Conservation (phyloP, 2,797 vertebrate genomes). For the Phataginus tricuspis region DNA sequence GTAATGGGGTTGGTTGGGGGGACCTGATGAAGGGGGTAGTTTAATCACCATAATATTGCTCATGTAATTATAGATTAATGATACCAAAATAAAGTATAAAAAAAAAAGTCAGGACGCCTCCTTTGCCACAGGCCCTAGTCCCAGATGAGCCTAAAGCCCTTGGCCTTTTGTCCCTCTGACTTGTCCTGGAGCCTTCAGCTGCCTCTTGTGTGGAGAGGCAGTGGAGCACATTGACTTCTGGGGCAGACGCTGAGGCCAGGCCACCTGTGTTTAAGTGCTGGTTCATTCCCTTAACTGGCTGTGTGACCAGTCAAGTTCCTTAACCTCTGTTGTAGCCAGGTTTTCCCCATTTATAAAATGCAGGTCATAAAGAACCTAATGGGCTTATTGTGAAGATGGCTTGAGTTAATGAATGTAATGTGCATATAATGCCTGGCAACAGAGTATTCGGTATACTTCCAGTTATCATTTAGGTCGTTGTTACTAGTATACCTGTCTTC, state of each 20-base stretch:
- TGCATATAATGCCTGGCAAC: background rate
- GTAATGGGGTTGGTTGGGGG: too few relatives aligned
- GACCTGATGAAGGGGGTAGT: too few relatives aligned
- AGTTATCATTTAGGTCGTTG: background rate
- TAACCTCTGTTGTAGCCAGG: background rate
- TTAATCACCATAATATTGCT: too few relatives aligned
- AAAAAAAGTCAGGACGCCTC: background rate
- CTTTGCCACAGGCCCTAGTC: background rate
- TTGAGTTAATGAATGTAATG: background rate
- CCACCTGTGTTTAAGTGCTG: background rate
- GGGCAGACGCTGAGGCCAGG: background rate
- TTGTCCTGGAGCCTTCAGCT: background rate
- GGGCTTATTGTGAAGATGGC: background rate
- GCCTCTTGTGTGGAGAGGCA: background rate
- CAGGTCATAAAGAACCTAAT: background rate
- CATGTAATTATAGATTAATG: too few relatives aligned
- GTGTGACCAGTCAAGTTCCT: background rate
- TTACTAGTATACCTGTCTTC: background rate
- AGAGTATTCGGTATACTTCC: background rate
- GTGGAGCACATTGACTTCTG: background rate
- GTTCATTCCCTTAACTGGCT: background rate
- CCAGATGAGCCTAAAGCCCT: background rate
- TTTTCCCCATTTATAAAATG: background rate
- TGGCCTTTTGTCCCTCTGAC: background rate
- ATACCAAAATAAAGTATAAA: too few relatives aligned